Conservation (phyloP, 2,797 vertebrate species). For the Hyperoplus immaculatus region DNA sequence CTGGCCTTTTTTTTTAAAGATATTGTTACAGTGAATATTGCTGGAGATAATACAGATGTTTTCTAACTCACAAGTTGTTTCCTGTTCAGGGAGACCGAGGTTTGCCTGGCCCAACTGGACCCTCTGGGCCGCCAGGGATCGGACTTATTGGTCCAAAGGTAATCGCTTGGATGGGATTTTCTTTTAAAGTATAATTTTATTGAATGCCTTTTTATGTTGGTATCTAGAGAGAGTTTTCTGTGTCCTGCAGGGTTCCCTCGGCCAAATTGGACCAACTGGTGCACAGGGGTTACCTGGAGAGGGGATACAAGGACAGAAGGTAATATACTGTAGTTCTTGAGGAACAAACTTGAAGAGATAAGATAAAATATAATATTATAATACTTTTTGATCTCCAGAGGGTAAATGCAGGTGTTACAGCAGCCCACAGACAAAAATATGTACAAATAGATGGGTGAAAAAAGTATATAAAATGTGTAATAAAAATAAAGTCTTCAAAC, state of each 20-base stretch:
- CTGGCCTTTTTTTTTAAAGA: neutral
- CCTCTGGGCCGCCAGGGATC: constrained; percentile 79
- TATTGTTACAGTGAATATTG: neutral
- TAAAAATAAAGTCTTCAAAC: neutral
- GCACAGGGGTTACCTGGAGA: constrained; percentile 84
- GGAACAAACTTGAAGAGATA: neutral
- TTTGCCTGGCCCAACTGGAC: constrained; percentile 83
- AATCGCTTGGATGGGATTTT: neutral
- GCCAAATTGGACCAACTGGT: constrained; percentile 83
- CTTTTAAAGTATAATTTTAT: neutral
- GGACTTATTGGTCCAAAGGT: constrained; percentile 88
- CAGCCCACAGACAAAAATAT: neutral
- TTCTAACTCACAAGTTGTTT: neutral
- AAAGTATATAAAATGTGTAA: neutral
- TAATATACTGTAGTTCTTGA: constrained; percentile 47
- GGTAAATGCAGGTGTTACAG: neutral
- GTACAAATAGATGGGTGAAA: neutral
- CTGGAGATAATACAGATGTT: too few relatives aligned
- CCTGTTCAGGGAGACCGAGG: constrained; percentile 87
- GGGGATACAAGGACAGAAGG: constrained; percentile 91
- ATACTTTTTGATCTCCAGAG: neutral
- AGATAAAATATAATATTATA: neutral
- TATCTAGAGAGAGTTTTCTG: neutral
- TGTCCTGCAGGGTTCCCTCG: constrained; percentile 84
- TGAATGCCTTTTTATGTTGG: neutral